Evolutionary conservation across 2,113 vertebrate species (phyloP).

Genomic region (Glaucidium brasilianum): DNA sequence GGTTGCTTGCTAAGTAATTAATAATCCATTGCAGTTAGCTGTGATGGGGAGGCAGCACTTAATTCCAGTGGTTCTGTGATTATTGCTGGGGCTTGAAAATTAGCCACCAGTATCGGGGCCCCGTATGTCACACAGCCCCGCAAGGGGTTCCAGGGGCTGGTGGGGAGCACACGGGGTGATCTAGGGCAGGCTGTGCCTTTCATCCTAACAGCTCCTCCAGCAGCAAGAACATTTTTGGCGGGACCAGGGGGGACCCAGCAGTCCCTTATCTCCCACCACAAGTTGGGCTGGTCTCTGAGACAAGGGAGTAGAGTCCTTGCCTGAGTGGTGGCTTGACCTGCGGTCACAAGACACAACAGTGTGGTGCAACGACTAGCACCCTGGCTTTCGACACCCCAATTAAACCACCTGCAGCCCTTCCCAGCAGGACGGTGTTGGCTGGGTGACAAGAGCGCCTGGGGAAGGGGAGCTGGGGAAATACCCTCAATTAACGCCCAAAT

Average conservation of each 20-base stretch:
- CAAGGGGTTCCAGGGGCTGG: not conserved
- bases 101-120: rapidly evolving
- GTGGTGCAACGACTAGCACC: not conserved
- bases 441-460: not conserved
- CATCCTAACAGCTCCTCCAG: not conserved
- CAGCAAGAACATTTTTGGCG: not conserved
- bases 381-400: not conserved
- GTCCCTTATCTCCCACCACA: not conserved
- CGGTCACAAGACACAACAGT: not conserved
- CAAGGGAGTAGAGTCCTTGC: not conserved
- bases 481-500: not conserved
- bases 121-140: rapidly evolving
- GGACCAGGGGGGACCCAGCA: rapidly evolving
- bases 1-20: not conserved
- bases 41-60: not conserved
- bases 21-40: slow-evolving; percentile 12
- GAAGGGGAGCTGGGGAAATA: not conserved
- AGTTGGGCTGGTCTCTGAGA: not conserved
- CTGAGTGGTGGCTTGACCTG: rapidly evolving
- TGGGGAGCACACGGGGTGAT: rapidly evolving
- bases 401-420: not conserved
- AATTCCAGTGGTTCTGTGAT: not conserved
- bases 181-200: not conserved
- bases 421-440: not conserved
- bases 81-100: not conserved